Evolutionary conservation across 1,140 invertebrate species (phyloP), one percentile per base, ranked within the genome.

Genomic region (Drosophila sp.): DNA sequence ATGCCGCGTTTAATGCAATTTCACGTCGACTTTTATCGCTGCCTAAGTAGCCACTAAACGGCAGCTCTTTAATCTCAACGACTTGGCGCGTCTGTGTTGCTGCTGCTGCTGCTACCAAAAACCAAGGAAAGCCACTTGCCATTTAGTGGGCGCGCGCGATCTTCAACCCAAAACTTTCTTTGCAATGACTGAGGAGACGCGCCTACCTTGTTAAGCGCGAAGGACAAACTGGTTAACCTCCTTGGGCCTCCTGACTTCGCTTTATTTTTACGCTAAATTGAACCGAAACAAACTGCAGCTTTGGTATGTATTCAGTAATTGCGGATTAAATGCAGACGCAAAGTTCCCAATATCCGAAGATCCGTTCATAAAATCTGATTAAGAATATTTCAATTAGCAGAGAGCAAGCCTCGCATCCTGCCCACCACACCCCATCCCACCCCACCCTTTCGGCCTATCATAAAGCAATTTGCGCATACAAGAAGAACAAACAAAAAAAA

Each of bases 11-110:
- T 73, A 89, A 84, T 89, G 80, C 80, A 89, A 87, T 87, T 90
- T 90, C 84, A 89, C 83, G 83, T 89, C 80, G 66, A 62, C 69
- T 89, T 86, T 85, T 84, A 90, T 90, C 80, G 83, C 72, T 64
- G 80, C 68, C 77, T 89, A 89, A 89, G 84, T 89, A 89, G 84
- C 85, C 84, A 89, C 84, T 89, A 89, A 89, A 89, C 84, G 84
- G 85, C 85, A 89, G 84, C 84, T 89, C 85, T 90, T 89, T 89
- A 89, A 89, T 89, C 84, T 89, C 73, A 89, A 89, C 77, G 80
- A 87, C 69, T 73, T 80, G 70, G 79, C 79, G 79, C 79, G 77
- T 66, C 64, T 56, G 33, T 57, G 23, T 6, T 32, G 38, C 23
- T 25, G 30, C 41, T 44, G 41, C n/a, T 47, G 6, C 1, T 32